Conservation (phyloP, 2,797 vertebrate genomes). For the Eospalax fontanierii region DNA sequence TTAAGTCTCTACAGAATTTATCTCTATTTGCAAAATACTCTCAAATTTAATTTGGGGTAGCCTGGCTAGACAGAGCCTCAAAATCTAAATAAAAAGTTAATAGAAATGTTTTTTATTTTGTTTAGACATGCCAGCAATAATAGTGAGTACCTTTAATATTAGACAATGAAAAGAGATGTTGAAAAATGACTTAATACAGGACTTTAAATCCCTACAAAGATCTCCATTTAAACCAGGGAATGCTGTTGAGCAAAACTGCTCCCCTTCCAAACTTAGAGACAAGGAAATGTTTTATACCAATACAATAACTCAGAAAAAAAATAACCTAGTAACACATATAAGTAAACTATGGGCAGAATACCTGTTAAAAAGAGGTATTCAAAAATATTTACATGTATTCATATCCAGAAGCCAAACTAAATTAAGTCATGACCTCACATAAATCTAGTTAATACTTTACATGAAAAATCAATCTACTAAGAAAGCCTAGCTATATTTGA, state of each 20-base stretch:
- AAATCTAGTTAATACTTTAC: not conserved
- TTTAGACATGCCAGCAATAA: not conserved
- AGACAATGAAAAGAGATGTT: not conserved
- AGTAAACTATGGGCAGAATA: slow-evolving; percentile 66
- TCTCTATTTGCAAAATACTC: not conserved
- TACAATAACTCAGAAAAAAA: slow-evolving; percentile 2
- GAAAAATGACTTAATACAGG: not conserved
- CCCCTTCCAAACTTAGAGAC: not conserved
- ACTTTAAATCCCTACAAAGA: not conserved
- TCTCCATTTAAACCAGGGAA: not conserved
- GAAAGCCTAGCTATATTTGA: slow-evolving; percentile 62
- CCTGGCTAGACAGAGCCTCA: not conserved
- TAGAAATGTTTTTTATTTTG: not conserved
- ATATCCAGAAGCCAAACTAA: slow-evolving; percentile 60
- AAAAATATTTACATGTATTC: not conserved
- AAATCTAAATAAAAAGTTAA: not conserved
- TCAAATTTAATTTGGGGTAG: not conserved
- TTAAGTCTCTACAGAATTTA: not conserved
- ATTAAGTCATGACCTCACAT: not conserved
- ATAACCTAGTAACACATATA: not conserved
- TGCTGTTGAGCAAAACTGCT: not conserved
- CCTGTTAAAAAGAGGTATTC: slow-evolving; percentile 36
- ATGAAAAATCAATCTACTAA: slow-evolving; percentile 11
- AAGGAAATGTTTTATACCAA: not conserved
- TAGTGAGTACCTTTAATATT: not conserved